These are phyloP conservation scores for Perdita meconis DNA, from an alignment of 2,888 invertebrate species.

Conservation along the genomic window DNA sequence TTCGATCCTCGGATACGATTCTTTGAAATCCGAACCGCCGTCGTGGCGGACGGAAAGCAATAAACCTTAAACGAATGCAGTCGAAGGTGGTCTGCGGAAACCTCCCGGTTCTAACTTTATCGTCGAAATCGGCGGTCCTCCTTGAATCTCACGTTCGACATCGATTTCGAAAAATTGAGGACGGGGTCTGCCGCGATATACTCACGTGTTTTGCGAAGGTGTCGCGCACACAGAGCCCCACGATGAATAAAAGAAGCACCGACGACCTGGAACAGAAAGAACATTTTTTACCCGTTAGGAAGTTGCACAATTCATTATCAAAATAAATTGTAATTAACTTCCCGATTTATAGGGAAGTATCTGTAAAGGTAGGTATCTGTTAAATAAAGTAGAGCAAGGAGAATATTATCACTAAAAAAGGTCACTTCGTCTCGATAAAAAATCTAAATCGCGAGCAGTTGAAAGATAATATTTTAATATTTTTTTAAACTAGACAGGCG, in stretches of 20 bases:
- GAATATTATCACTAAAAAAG: too few species aligned
- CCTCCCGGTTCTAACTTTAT: slow-evolving; percentile 57
- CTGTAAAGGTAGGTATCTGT: too few species aligned
- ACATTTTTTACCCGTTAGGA: slow-evolving; percentile 12
- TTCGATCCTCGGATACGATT: slow-evolving; percentile 29
- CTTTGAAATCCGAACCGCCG: slow-evolving; percentile 68
- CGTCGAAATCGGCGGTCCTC: slow-evolving; percentile 59
- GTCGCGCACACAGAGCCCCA: slow-evolving; percentile 85
- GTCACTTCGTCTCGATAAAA: too few species aligned
- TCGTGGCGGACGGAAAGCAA: slow-evolving; percentile 69
- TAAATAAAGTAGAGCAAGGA: too few species aligned
- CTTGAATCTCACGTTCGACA: neutral
- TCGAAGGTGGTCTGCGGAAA: slow-evolving; percentile 71
- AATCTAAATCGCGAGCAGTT: too few species aligned
- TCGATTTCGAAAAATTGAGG: neutral
- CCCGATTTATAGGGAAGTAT: too few species aligned
- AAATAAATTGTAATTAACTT: too few species aligned
- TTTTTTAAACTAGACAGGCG: too few species aligned
- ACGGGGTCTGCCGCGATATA: slow-evolving; percentile 64
- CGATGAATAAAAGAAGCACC: slow-evolving; percentile 86
- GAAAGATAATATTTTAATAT: too few species aligned
- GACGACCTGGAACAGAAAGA: slow-evolving; percentile 87
- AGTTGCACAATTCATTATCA: too few species aligned
- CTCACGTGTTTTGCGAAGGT: slow-evolving; percentile 88
- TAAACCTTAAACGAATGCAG: slow-evolving; percentile 78